Conservation (phyloP, 2,888 invertebrate genomes). For the Ophonus ardosiacus region DNA sequence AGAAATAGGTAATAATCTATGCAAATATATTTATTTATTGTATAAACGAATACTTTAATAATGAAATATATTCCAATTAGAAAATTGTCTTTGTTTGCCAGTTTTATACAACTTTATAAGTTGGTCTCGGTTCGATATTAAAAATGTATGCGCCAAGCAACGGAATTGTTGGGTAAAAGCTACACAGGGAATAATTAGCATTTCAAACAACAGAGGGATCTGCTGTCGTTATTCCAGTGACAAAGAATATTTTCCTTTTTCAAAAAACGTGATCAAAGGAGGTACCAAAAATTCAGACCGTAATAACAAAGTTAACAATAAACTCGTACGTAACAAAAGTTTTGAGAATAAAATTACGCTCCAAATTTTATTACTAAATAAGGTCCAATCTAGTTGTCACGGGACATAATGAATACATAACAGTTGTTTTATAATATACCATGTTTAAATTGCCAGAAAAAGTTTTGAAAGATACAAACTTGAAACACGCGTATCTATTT, state of each 20-base stretch:
- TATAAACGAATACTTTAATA: background rate
- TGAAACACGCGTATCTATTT: too few relatives aligned
- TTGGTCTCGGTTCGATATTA: slow-evolving; percentile 16
- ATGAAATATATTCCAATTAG: slow-evolving; percentile 2
- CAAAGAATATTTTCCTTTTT: background rate
- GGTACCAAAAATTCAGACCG: background rate
- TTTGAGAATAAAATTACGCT: too few relatives aligned
- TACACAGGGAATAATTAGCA: slow-evolving; percentile 38
- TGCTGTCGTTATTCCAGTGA: background rate
- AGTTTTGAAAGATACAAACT: too few relatives aligned
- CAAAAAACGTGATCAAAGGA: background rate
- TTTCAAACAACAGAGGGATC: slow-evolving; percentile 6
- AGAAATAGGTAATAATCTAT: too few relatives aligned
- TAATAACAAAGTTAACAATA: background rate
- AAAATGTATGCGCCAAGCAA: slow-evolving; percentile 18
- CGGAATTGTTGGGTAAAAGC: slow-evolving; percentile 30
- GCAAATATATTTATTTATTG: too few relatives aligned
- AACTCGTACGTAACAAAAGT: too few relatives aligned
- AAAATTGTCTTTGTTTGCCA: slow-evolving; percentile 3
- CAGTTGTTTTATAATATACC: too few relatives aligned
- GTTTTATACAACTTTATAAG: background rate
- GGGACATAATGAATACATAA: too few relatives aligned
- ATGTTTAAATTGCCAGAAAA: too few relatives aligned
- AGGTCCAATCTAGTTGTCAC: too few relatives aligned
- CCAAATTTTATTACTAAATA: too few relatives aligned